Evolutionary conservation across 2,888 invertebrate genomes (phyloP), one percentile per base, ranked within the genome.

Genomic region (Limnephilus lunatus): DNA sequence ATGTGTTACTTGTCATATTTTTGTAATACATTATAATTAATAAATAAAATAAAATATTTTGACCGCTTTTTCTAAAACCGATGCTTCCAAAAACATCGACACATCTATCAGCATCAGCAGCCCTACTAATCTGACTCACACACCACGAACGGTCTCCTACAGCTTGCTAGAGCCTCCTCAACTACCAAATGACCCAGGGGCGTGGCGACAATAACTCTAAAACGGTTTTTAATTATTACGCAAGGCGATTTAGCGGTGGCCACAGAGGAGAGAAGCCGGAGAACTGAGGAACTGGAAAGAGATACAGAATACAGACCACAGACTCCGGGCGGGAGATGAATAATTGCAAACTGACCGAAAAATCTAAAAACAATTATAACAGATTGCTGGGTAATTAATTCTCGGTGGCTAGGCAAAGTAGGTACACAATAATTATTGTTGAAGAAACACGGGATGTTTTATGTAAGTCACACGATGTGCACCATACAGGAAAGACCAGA

Each of bases 201-300:
- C 68, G 68, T 68, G 68, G 68, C 68, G 83, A 83, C 83, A 83
- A 83, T 83, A 83, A 83, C 83, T 83, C 87, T 53, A 87, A 87
- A 87, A 87, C 87, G 53, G 87, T 87, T 87, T 87, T 87, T 87
- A 87, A 87, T 87, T 87, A 87, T 85, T 39, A 39, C 85, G 25
- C 19, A 35, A 35, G 82, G 82, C 82, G 31, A 82, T 31, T 68
- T 82, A 31, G 31, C 82, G 31, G 30, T 31, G 32, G 32, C 82
- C 31, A 31, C 15, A 32, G 82, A 31, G 82, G 32, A 32, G 32
- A 31, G 82, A 1, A 32, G 1, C 19, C 82, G 44, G 44, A 44
- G 44, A 44, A 44, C 44, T 44, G 44, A 44, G 44, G 12, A 7
- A 32, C 82, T 32, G 31, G 32, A 82, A 12, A 82, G 31, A 30